Conservation (phyloP, 1,140 invertebrate genomes). For the Gonatopus flavifemur region DNA sequence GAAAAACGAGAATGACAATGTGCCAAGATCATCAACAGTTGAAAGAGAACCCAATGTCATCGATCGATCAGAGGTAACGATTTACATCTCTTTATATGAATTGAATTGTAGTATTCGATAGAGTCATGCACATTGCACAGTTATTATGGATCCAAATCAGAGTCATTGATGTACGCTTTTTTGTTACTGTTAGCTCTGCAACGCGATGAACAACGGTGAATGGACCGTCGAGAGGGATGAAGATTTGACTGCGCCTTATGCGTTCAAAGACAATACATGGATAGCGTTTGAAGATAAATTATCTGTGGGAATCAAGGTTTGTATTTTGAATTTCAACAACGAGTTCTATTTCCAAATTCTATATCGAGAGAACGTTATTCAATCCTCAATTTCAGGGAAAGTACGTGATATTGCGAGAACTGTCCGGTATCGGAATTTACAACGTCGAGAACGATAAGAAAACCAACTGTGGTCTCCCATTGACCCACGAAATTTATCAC, state of each 20-base stretch:
- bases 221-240: constrained; percentile 80
- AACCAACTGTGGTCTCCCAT: constrained; percentile 40
- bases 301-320: constrained; percentile 72
- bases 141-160: too few relatives aligned
- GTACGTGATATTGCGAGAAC: constrained; percentile 61
- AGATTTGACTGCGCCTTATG: constrained; percentile 76
- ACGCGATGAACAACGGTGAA: constrained; percentile 61
- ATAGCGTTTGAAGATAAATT: constrained; percentile 76
- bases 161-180: too few relatives aligned
- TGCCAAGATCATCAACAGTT: constrained; percentile 66
- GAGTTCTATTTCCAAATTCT: background rate
- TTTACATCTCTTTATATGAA: too few relatives aligned
- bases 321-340: constrained; percentile 5
- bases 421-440: constrained; percentile 59
- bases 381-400: constrained; percentile 55
- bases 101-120: too few relatives aligned
- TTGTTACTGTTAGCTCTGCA: constrained; percentile 60
- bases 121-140: too few relatives aligned
- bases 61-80: constrained; percentile 63
- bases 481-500: constrained; percentile 42
- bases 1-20: constrained; percentile 65
- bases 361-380: background rate
- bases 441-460: constrained; percentile 48
- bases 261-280: constrained; percentile 73
- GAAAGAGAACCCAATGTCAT: constrained; percentile 61